Conservation (phyloP, 2,888 invertebrate genomes). For the Sisyra nigra region DNA sequence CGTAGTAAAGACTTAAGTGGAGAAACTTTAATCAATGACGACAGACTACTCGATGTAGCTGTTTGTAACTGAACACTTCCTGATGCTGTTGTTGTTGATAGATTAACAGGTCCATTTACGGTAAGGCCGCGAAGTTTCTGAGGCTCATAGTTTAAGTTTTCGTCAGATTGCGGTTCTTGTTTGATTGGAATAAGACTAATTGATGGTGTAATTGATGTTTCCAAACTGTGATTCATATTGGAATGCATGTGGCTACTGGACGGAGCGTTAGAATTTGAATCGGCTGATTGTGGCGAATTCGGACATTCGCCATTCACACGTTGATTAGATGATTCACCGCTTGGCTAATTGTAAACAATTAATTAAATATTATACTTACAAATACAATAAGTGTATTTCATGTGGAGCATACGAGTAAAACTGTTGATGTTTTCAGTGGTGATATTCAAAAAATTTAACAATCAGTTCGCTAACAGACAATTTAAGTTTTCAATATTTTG, state of each 20-base stretch:
- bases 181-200: conserved; percentile 78
- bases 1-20: conserved; percentile 71
- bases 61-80: conserved; percentile 26
- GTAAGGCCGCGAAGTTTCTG: conserved; percentile 16
- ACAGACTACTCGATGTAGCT: conserved; percentile 51
- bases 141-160: conserved; percentile 23
- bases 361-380: neutral
- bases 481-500: too few relatives aligned
- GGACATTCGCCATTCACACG: conserved; percentile 53
- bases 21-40: conserved; percentile 68
- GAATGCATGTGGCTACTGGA: conserved; percentile 44
- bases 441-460: too few relatives aligned
- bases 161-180: conserved; percentile 39
- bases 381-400: too few relatives aligned
- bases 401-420: too few relatives aligned
- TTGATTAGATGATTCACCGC: conserved; percentile 24
- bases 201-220: conserved; percentile 59
- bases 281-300: conserved; percentile 65
- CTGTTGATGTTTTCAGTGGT: too few relatives aligned
- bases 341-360: conserved; percentile 17
- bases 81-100: conserved; percentile 23
- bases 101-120: conserved; percentile 25
- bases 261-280: conserved; percentile 58
- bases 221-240: conserved; percentile 25
- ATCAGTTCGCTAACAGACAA: too few relatives aligned